phyloP scores from a whole-genome alignment of 2,888 invertebrate genomes.

The Trichogramma dendrolimi region DNA sequence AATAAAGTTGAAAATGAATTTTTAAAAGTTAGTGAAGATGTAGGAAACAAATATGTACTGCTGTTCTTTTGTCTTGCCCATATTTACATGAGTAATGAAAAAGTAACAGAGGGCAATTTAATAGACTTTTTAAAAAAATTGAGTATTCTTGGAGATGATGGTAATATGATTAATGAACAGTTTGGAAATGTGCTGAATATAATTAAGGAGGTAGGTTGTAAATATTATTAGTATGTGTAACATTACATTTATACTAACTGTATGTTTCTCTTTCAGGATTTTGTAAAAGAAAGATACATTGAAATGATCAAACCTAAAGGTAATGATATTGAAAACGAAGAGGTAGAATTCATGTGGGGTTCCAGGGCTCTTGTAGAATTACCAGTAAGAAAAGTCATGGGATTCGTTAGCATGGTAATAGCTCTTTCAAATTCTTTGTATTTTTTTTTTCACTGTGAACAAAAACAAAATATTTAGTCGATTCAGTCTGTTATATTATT shows the following conservation, averaged over 20 bases:
- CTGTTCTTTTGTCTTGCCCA: slow-evolving; percentile 55
- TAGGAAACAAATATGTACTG: slow-evolving; percentile 51
- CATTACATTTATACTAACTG: slow-evolving; percentile 2
- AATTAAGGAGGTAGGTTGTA: slow-evolving; percentile 35
- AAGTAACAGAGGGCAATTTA: slow-evolving; percentile 54
- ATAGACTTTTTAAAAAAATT: slow-evolving; percentile 54
- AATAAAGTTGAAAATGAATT: slow-evolving; percentile 38
- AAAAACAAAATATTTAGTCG: background rate
- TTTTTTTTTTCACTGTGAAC: slow-evolving; percentile 8
- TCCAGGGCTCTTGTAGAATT: slow-evolving; percentile 55
- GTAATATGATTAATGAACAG: slow-evolving; percentile 38
- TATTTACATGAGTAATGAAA: slow-evolving; percentile 56
- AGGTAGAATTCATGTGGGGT: slow-evolving; percentile 56
- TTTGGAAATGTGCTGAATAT: slow-evolving; percentile 41
- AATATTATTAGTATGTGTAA: slow-evolving; percentile 1
- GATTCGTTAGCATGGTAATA: slow-evolving; percentile 56
- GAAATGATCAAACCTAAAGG: slow-evolving; percentile 41
- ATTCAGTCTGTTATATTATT: background rate
- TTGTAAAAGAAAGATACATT: slow-evolving; percentile 42
- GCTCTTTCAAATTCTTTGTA: slow-evolving; percentile 14
- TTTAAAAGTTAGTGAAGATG: slow-evolving; percentile 36
- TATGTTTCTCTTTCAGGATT: slow-evolving; percentile 45
- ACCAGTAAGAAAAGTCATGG: slow-evolving; percentile 52
- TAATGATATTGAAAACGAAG: slow-evolving; percentile 49
- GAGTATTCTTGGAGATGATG: slow-evolving; percentile 49